These are phyloP conservation scores for Pangasianodon hypophthalmus DNA, from an alignment of 2,113 vertebrate genomes.

Conservation along the genomic window DNA sequence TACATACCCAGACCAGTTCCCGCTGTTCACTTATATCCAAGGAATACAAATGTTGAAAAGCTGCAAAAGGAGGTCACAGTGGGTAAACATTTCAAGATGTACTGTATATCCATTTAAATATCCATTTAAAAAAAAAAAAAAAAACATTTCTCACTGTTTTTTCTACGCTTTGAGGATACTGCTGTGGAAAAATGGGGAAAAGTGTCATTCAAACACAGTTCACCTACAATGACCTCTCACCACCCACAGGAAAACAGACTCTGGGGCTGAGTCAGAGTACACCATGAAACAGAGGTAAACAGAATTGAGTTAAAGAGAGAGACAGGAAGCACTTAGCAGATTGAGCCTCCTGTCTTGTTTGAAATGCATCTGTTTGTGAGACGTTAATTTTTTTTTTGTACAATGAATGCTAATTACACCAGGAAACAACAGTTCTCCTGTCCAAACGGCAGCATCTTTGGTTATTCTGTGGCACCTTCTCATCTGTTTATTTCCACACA, in stretches of 20 bases:
- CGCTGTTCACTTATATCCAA: background rate
- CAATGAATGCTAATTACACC: constrained; percentile 56
- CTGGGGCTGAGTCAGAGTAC: background rate
- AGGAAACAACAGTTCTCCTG: constrained; percentile 41
- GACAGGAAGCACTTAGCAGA: constrained; percentile 18
- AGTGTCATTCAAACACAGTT: background rate
- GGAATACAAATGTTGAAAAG: background rate
- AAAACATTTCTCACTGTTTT: background rate
- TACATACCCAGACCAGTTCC: background rate
- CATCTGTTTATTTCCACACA: background rate
- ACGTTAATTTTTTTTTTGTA: constrained; percentile 43
- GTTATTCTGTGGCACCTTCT: background rate
- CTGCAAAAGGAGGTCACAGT: background rate
- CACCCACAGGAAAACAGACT: background rate
- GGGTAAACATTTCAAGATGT: background rate
- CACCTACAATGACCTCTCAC: constrained; percentile 5
- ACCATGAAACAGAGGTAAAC: background rate
- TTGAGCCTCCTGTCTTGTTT: constrained; percentile 22
- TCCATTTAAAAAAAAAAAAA: background rate
- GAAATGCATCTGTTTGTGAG: constrained; percentile 21
- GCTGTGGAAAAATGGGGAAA: background rate
- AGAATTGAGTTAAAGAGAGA: background rate
- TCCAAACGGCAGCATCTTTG: constrained; percentile 22
- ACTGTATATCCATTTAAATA: background rate
- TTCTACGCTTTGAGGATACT: background rate